Conservation (phyloP, 2,113 vertebrate genomes). For the Urocitellus parryii region DNA sequence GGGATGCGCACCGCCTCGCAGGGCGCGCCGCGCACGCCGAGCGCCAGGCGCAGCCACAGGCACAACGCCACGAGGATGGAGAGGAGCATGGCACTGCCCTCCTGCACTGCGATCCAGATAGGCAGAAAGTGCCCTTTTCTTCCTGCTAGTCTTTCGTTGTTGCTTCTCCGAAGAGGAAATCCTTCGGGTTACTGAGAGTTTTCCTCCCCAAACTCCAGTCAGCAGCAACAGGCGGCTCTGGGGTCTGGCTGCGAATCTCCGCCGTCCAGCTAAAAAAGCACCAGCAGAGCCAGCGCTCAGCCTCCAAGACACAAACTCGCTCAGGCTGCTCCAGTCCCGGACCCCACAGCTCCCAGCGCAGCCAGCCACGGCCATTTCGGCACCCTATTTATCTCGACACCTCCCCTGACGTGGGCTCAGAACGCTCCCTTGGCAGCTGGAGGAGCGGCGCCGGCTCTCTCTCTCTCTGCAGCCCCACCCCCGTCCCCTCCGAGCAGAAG, state of each 20-base stretch:
- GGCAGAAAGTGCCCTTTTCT: not conserved
- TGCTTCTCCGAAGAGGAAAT: not conserved
- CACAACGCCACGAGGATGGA: conserved; percentile 78
- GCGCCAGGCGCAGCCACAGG: conserved; percentile 85
- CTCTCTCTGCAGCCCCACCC: not conserved
- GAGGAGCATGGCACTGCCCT: conserved; percentile 65
- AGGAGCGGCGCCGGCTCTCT: conserved; percentile 18
- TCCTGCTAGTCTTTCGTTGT: not conserved
- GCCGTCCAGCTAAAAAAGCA: not conserved
- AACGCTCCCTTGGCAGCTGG: conserved; percentile 63
- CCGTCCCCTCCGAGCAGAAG: conserved; percentile 71
- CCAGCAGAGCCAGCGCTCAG: not conserved
- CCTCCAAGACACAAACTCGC: not conserved
- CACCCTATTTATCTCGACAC: conserved; percentile 84
- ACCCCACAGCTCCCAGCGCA: conserved; percentile 52
- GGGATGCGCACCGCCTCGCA: conserved; percentile 91
- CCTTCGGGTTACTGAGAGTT: not conserved
- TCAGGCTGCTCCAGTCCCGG: not conserved
- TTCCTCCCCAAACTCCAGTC: not conserved
- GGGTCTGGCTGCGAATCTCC: not conserved
- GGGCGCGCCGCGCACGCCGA: conserved; percentile 86
- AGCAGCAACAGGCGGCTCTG: not conserved
- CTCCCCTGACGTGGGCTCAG: conserved; percentile 85
- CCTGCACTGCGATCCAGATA: not conserved
- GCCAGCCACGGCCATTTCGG: conserved; percentile 79